phyloP scores from a whole-genome alignment of 2,113 vertebrate genomes.

The Crotophaga sulcirostris region DNA sequence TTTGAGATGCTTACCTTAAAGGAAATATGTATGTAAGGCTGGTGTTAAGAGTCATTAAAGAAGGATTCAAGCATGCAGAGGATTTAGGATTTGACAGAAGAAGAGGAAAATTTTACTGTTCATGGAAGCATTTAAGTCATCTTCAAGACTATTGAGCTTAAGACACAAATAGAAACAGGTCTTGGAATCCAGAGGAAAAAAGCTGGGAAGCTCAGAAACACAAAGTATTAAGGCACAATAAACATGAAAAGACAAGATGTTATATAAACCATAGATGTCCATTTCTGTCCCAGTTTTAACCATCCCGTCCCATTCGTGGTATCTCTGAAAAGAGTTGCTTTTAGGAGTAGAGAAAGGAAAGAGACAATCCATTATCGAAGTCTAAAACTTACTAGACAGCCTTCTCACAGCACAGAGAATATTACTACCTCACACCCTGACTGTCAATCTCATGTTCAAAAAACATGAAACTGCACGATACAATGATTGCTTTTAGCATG shows the following conservation, averaged over 20 bases:
- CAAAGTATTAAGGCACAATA: background rate
- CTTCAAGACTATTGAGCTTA: background rate
- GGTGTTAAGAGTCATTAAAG: background rate
- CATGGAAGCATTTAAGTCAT: background rate
- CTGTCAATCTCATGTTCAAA: too few relatives aligned
- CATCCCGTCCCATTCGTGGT: background rate
- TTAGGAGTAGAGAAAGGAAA: background rate
- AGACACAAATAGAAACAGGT: background rate
- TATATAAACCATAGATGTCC: background rate
- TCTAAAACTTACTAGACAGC: background rate
- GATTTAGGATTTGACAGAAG: background rate
- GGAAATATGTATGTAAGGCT: background rate
- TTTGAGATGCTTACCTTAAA: background rate
- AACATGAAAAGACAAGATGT: background rate
- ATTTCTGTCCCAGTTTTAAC: background rate
- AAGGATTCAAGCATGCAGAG: background rate
- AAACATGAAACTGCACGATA: too few relatives aligned
- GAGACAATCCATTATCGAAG: background rate
- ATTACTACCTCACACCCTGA: background rate
- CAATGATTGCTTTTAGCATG: background rate
- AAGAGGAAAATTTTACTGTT: background rate
- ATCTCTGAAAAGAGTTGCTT: background rate
- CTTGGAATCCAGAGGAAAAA: background rate
- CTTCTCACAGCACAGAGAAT: background rate
- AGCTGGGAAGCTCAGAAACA: background rate